phyloP scores from a whole-genome alignment of 2,888 invertebrate genomes.

The Parnassius smintheus region DNA sequence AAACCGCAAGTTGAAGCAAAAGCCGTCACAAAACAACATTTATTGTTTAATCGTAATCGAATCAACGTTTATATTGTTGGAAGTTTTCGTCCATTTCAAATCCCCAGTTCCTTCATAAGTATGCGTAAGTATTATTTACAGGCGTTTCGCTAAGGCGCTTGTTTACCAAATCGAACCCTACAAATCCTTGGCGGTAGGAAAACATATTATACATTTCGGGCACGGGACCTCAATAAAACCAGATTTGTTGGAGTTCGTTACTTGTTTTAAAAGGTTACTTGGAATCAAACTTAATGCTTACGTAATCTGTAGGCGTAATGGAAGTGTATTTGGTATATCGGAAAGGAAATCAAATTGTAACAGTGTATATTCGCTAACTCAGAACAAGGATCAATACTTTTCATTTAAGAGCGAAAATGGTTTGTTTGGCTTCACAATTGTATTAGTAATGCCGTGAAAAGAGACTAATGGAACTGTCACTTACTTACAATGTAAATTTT shows the following conservation, averaged over 20 bases:
- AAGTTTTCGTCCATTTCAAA: not conserved
- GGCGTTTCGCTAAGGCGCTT: conserved; percentile 3
- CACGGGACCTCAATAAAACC: conserved; percentile 26
- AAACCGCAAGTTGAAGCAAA: not conserved
- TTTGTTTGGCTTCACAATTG: not conserved
- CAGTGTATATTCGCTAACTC: conserved; percentile 20
- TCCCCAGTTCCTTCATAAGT: not conserved
- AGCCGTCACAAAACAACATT: not conserved
- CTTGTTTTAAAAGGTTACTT: conserved; percentile 14
- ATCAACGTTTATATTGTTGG: not conserved
- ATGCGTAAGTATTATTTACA: not conserved
- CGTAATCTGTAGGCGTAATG: conserved; percentile 15
- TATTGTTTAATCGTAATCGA: not conserved
- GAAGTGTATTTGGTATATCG: conserved; percentile 22
- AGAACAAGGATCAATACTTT: conserved; percentile 5
- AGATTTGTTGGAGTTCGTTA: conserved; percentile 24
- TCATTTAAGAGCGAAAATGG: conserved; percentile 1
- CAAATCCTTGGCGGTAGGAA: conserved; percentile 14
- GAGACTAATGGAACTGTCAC: conserved; percentile 4
- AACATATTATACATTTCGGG: conserved; percentile 21
- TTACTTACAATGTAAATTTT: not conserved
- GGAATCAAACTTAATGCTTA: conserved; percentile 18
- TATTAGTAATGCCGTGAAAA: not conserved
- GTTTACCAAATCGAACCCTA: conserved; percentile 5
- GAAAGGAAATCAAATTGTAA: conserved; percentile 25